Evolutionary conservation across 2,113 vertebrate genomes (phyloP), one percentile per base, ranked within the genome.

Genomic region (Dipodomys ordii): DNA sequence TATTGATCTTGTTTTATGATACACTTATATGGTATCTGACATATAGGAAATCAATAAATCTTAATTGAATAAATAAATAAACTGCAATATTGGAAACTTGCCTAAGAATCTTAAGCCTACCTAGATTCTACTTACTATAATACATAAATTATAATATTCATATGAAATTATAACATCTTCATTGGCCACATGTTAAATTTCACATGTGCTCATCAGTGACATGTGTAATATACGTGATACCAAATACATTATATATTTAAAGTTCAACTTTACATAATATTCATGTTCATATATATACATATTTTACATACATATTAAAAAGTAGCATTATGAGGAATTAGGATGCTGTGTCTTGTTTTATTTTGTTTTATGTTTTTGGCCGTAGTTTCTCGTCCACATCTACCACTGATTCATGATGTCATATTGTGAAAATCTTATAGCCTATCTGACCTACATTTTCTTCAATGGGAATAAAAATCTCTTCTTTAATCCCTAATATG

Each of bases 341-440:
- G 1, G 49, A 39, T 39, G 5, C 39, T 39, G 39, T 39, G 71
- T 22, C 27, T 23, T 76, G 60, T 23, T 76, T n/a, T 64, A 35
- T 77, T 73, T 53, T 65, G 39, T 39, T 39, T 39, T 39, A 39
- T 39, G 39, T 49, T 49, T 49, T 49, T 49, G 12, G 12, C 49
- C 12, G 8, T 49, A 49, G 49, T 49, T 49, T 49, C 49, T 32
- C 2, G 28, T 11, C 62, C n/a, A 82, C 13, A 53, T 53, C 39
- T 92, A 71, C 28, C 22, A 44, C 25, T 90, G 78, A 65, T 5
- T 82, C 49, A 32, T 44, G 74, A 69, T 53, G 16, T 81, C 46
- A 85, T 62, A 76, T 53, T 49, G 57, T 64, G 39, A 79, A 94
- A 90, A 64, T 87, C 39, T 71, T 90, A 13, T 35, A 44, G 83